A percentile compares a stretch with the other conserved stretches of the same genome.
phyloP scores from a whole-genome alignment of 2,888 invertebrate species.

The Lithophane semibrunnea region DNA sequence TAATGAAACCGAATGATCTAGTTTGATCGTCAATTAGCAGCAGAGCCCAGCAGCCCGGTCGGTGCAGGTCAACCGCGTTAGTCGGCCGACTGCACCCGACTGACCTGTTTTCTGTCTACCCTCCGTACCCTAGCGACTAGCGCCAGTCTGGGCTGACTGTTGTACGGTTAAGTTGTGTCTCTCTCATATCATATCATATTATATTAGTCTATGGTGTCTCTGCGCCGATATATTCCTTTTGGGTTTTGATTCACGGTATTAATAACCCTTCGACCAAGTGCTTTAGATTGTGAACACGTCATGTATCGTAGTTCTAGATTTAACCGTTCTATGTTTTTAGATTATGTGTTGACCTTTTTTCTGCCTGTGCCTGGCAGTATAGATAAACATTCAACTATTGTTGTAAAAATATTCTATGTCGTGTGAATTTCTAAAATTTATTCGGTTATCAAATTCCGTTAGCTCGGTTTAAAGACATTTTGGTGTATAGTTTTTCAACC shows the following conservation, averaged over 20 bases:
- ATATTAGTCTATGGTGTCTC: too few relatives aligned
- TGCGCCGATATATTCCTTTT: not conserved
- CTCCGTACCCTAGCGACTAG: slow-evolving; percentile 7
- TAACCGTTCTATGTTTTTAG: not conserved
- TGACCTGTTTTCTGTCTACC: slow-evolving; percentile 74
- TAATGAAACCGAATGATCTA: slow-evolving; percentile 42
- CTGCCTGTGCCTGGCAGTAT: too few relatives aligned
- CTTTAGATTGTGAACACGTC: not conserved
- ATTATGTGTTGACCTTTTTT: not conserved
- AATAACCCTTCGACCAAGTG: not conserved
- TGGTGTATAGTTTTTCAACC: not conserved
- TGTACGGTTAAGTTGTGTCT: slow-evolving; percentile 17
- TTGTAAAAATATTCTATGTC: not conserved
- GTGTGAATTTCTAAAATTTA: not conserved
- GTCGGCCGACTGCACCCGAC: slow-evolving; percentile 67
- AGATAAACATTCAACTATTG: not conserved
- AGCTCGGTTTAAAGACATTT: not conserved
- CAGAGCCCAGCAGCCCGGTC: slow-evolving; percentile 54
- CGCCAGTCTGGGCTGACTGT: slow-evolving; percentile 29
- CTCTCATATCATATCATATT: not conserved
- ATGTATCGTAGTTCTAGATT: not conserved
- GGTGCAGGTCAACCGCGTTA: slow-evolving; percentile 74
- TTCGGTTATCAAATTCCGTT: not conserved
- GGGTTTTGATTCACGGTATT: not conserved
- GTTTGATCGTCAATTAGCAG: slow-evolving; percentile 64